A percentile compares a stretch with the other conserved stretches of the same genome.
Evolutionary conservation across 2,113 vertebrate species (phyloP).

Genomic region (Rhabdomys dilectus): DNA sequence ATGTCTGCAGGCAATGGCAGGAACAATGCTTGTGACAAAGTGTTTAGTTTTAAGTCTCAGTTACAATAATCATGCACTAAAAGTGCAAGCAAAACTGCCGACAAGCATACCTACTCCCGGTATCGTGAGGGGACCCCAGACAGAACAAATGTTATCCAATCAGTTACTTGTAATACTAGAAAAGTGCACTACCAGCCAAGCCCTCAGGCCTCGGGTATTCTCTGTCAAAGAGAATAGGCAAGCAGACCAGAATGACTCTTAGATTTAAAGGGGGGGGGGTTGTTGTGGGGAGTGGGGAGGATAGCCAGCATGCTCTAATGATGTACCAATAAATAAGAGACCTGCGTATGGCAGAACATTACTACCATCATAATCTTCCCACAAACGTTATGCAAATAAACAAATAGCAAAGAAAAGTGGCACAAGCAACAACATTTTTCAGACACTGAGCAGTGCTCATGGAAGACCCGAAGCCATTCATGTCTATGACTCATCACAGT

Average conservation of each 20-base stretch:
- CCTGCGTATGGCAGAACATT: neutral
- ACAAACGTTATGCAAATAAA: neutral
- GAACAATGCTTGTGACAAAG: neutral
- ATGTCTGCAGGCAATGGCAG: neutral
- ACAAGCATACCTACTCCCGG: neutral
- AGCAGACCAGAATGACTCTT: neutral
- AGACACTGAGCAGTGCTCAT: neutral
- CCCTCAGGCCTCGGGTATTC: neutral
- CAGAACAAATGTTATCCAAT: neutral
- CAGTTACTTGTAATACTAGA: neutral
- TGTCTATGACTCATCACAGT: neutral
- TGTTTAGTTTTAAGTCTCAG: constrained; percentile 7
- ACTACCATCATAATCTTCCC: neutral
- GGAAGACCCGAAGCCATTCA: neutral
- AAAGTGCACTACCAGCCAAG: constrained; percentile 10
- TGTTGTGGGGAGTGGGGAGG: neutral
- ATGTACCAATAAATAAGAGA: constrained; percentile 38
- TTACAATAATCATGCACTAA: neutral
- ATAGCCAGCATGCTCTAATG: neutral
- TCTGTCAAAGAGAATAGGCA: constrained; percentile 19
- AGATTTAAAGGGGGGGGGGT: neutral
- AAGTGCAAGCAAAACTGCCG: neutral
- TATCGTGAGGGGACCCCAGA: neutral
- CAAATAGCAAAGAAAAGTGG: neutral
- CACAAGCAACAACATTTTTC: neutral